A percentile compares a stretch with the other conserved stretches of the same genome.
Conservation (phyloP, 2,113 vertebrate genomes). For the Rhagologus leucostigma region DNA sequence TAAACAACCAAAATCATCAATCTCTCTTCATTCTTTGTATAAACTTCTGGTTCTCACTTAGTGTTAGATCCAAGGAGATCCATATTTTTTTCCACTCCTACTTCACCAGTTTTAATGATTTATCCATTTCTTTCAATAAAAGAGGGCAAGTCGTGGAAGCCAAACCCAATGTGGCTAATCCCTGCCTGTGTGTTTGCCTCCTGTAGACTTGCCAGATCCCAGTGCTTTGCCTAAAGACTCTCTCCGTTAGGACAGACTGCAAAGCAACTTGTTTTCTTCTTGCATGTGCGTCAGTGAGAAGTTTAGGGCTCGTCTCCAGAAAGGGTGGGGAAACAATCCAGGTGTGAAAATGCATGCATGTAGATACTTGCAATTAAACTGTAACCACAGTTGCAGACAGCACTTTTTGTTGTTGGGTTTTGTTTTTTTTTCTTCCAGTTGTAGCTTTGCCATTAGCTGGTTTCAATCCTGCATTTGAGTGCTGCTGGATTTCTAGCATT, state of each 20-base stretch:
- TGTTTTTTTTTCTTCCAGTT: not conserved
- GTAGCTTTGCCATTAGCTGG: not conserved
- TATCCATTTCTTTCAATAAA: not conserved
- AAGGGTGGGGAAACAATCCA: conserved; percentile 52
- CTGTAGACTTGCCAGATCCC: conserved; percentile 9
- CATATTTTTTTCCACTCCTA: not conserved
- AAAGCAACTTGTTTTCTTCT: conserved; percentile 27
- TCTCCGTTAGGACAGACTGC: not conserved
- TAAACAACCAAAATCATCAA: not conserved
- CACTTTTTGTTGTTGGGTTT: not conserved
- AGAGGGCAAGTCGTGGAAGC: not conserved
- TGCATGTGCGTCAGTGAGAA: conserved; percentile 7
- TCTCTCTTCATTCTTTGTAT: not conserved
- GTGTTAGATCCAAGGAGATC: not conserved
- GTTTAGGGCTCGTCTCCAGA: conserved; percentile 22
- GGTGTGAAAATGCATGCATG: conserved; percentile 50
- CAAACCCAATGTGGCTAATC: not conserved
- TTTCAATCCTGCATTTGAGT: not conserved
- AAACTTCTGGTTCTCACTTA: not conserved
- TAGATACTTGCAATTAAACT: conserved; percentile 44
- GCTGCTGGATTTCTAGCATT: not conserved
- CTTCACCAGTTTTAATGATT: not conserved
- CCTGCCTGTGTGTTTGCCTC: not conserved
- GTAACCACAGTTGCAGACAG: not conserved
- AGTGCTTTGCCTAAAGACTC: conserved; percentile 22